phyloP scores from a whole-genome alignment of 2,888 invertebrate genomes.

The Tetrapedia diversipes region DNA sequence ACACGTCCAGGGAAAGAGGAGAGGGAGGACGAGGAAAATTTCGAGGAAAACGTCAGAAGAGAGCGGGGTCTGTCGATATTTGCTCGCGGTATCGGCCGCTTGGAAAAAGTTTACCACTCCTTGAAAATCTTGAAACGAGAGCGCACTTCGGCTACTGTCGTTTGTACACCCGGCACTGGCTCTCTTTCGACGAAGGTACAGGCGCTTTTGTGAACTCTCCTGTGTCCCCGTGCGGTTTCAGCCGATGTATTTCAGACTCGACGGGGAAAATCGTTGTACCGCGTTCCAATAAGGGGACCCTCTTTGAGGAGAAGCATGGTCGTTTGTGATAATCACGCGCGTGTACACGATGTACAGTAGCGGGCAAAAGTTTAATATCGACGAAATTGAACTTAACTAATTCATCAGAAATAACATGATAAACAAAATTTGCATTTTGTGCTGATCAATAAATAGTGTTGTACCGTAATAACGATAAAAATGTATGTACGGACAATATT shows the following conservation, averaged over 20 bases:
- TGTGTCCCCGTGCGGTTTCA: constrained; percentile 18
- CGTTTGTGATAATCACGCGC: not conserved
- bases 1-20: not conserved
- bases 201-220: constrained; percentile 8
- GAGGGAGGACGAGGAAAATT: constrained; percentile 2
- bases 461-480: no score
- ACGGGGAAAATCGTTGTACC: constrained; percentile 11
- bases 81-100: constrained; percentile 24
- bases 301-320: not conserved
- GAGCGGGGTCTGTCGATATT: constrained; percentile 34
- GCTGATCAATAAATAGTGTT: no score
- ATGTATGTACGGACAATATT: no score
- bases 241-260: constrained; percentile 11
- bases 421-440: no score
- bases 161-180: constrained; percentile 19
- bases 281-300: constrained; percentile 3
- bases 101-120: constrained; percentile 37
- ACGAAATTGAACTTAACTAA: no score
- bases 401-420: no score
- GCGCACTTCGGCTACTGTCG: constrained; percentile 34
- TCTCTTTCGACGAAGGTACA: constrained; percentile 6
- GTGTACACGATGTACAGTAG: not conserved
- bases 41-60: constrained; percentile 14
- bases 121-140: constrained; percentile 47
- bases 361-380: no score